Evolutionary conservation across 2,113 vertebrate genomes (phyloP).

Genomic region (Lophochroa leadbeateri): DNA sequence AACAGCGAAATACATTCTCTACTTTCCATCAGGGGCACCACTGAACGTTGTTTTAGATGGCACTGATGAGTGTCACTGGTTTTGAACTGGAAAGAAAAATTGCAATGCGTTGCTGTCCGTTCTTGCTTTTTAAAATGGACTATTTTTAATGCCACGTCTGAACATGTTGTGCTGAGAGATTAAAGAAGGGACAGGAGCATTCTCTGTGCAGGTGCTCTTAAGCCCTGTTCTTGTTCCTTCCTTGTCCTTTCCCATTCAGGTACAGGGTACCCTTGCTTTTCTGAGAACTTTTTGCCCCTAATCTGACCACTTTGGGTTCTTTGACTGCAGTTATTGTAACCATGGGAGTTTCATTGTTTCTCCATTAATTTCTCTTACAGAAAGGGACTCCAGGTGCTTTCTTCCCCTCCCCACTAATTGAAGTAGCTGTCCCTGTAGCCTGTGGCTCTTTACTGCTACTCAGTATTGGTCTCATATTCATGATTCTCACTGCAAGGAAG

Average conservation of each 20-base stretch:
- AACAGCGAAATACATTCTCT: not conserved
- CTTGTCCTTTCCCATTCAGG: not conserved
- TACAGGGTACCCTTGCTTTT: not conserved
- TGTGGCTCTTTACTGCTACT: constrained; percentile 87
- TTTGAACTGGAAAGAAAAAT: too few species aligned
- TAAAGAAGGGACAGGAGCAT: not conserved
- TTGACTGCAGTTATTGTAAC: not conserved
- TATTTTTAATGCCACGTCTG: not conserved
- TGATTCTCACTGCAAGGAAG: constrained; percentile 90
- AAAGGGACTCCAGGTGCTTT: constrained; percentile 73
- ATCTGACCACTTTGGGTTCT: not conserved
- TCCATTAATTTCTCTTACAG: constrained; percentile 76
- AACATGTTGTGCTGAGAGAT: not conserved
- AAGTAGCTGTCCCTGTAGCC: constrained; percentile 88
- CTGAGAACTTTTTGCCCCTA: not conserved
- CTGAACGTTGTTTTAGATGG: not conserved
- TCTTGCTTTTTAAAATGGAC: not conserved
- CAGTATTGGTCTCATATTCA: constrained; percentile 85
- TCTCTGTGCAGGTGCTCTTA: not conserved
- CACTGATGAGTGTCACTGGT: too few species aligned
- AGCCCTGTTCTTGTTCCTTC: not conserved
- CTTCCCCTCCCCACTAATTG: constrained; percentile 84
- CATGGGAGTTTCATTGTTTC: constrained; percentile 42
- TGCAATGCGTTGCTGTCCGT: too few species aligned
- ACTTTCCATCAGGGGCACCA: not conserved